Base-by-base conservation (phyloP, 2,888 invertebrate genomes). In the Andrena chrysosceles region DNA sequence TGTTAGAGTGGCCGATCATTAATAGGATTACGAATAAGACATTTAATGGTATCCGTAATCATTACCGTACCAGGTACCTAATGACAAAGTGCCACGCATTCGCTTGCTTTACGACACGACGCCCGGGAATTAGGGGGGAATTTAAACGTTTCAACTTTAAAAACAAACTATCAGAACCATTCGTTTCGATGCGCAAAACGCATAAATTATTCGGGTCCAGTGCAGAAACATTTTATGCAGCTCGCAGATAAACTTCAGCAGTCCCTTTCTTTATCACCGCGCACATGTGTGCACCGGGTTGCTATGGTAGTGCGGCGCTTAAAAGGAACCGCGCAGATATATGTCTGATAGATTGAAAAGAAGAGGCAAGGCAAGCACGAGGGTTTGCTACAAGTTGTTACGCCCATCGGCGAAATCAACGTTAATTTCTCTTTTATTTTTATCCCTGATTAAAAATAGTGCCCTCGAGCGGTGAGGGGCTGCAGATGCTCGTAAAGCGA, bases 381-480 rank as follows among this genome's bases (percentile, higher is more conserved):
- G 42, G 60, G n/a, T 78, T 71, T 29, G 63, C 23, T 49, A 23
- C 71, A 70, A 75, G 78, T 52, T 52, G 72, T 63, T 71, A 64
- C 71, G 66, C 49, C 84, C 59, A 74, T 74, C 84, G 83, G 70
- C 69, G 67, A 29, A 75, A 84, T 84, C 84, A 69, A 35, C 79
- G 71, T 74, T 83, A 78, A 83, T 79, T 68, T 62, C 62, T 72
- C 56, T 62, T 62, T 69, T 79, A 68, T 63, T 67, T 35, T 60
- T 79, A 72, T 76, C 59, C 35, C 68, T 75, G 78, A 84, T 84
- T 84, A 84, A 84, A 84, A 84, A 84, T 79, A 84, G 68, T 83
- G 84, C 84, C 79, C 79, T 20, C 59, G 62, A 69, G 84, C 78
- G 33, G 71, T 23, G 56, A 49, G 49, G 56, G 23, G 54, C 72